Evolutionary conservation across 1,140 invertebrate species (phyloP).

Genomic region (Dolichoris vasculosae): DNA sequence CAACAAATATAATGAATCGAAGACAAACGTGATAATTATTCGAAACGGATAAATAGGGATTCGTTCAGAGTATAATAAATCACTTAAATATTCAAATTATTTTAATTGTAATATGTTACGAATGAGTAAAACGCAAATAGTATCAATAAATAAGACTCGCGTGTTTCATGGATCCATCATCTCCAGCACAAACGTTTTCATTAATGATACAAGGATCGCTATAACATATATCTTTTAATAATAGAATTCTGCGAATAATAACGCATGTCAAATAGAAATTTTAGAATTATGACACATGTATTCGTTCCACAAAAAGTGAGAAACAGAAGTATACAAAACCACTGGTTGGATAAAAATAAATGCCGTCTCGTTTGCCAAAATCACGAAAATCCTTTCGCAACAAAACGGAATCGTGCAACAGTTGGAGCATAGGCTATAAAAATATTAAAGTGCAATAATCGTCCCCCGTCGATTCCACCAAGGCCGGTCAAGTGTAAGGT

Average conservation of each 20-base stretch:
- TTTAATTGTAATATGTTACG: not conserved
- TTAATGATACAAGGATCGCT: not conserved
- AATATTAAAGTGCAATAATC: conserved; percentile 51
- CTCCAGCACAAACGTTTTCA: not conserved
- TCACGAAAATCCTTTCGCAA: conserved; percentile 20
- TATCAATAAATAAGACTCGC: not conserved
- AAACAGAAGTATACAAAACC: conserved; percentile 3
- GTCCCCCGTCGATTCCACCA: not conserved
- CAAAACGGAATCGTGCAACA: conserved; percentile 29
- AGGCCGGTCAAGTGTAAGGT: conserved; percentile 40
- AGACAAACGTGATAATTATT: no score
- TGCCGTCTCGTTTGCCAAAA: conserved; percentile 12
- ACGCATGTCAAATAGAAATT: conserved; percentile 22
- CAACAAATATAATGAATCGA: no score
- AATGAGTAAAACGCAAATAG: not conserved
- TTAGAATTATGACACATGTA: conserved; percentile 15
- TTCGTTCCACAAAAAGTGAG: conserved; percentile 6
- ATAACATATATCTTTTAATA: not conserved
- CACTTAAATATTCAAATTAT: not conserved
- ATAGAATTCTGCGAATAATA: conserved; percentile 16
- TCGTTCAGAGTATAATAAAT: no score
- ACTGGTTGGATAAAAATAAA: conserved; percentile 17
- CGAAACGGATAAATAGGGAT: no score
- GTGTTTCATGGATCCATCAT: not conserved
- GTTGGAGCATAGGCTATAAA: conserved; percentile 25